Conservation (phyloP, 1,140 invertebrate species). For the Pachypeltis micranthus region DNA sequence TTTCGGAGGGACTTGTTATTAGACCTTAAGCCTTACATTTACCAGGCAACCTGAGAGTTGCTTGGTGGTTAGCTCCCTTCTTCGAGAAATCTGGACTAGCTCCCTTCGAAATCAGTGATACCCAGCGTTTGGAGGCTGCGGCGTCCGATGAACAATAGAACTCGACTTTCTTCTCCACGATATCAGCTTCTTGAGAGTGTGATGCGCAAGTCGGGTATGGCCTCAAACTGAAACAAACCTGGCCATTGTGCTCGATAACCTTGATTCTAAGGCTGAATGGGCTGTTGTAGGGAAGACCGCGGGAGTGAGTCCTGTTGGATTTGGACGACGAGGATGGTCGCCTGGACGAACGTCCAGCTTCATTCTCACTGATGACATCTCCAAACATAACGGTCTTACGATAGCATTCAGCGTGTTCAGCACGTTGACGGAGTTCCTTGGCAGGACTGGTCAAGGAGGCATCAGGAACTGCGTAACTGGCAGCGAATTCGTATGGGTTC, state of each 20-base stretch:
- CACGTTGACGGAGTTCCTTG: constrained; percentile 30
- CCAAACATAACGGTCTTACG: constrained; percentile 14
- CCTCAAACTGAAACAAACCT: constrained; percentile 43
- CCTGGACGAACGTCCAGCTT: constrained; percentile 19
- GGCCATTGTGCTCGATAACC: constrained; percentile 31
- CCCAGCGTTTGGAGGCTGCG: too few relatives aligned
- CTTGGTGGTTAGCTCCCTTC: constrained; percentile 17
- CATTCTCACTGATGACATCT: constrained; percentile 20
- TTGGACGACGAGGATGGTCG: neutral
- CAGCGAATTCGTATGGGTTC: constrained; percentile 40
- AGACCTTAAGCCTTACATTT: too few relatives aligned
- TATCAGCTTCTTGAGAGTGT: constrained; percentile 31
- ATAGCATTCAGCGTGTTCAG: constrained; percentile 34
- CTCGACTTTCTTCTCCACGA: constrained; percentile 33
- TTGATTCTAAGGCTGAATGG: constrained; percentile 21
- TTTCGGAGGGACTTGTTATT: too few relatives aligned
- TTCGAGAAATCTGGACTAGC: constrained; percentile 36
- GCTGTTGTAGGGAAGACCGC: neutral
- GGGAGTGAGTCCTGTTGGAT: neutral
- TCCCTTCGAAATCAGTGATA: constrained; percentile 40
- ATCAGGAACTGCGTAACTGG: constrained; percentile 41
- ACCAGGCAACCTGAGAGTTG: constrained; percentile 18
- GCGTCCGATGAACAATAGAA: constrained; percentile 39
- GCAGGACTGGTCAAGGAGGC: constrained; percentile 34
- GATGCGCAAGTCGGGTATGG: constrained; percentile 39